Conservation (phyloP, 2,113 vertebrate species). For the Solea solea region DNA sequence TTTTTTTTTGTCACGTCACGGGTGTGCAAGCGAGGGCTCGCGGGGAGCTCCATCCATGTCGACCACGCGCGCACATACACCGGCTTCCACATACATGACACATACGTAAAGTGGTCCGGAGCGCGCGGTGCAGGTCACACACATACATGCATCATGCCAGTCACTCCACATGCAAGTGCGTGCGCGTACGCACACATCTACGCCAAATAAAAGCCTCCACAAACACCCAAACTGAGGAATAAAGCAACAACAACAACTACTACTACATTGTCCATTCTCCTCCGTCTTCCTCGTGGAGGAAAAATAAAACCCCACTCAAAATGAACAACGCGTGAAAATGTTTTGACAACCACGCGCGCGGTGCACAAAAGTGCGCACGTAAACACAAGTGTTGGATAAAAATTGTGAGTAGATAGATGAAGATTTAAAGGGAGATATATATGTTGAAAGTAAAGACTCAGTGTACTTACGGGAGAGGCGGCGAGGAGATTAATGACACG, state of each 20-base stretch:
- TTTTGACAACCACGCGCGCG: slow-evolving; percentile 42
- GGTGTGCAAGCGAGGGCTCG: slow-evolving; percentile 9
- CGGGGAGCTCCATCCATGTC: slow-evolving; percentile 9
- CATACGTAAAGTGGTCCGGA: slow-evolving; percentile 67
- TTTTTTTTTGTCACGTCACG: slow-evolving; percentile 63
- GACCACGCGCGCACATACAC: slow-evolving; percentile 53
- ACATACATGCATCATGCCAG: slow-evolving; percentile 40
- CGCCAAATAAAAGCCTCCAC: slow-evolving; percentile 37
- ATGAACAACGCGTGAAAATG: slow-evolving; percentile 51
- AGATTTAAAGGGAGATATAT: slow-evolving; percentile 60
- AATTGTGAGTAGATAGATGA: slow-evolving; percentile 54
- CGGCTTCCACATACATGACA: slow-evolving; percentile 77
- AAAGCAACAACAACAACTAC: slow-evolving; percentile 29
- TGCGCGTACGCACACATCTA: neutral
- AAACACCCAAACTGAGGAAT: slow-evolving; percentile 34
- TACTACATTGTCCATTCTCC: slow-evolving; percentile 58
- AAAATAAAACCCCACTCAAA: slow-evolving; percentile 52
- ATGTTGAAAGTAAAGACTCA: slow-evolving; percentile 84
- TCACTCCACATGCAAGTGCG: slow-evolving; percentile 28
- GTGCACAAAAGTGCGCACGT: slow-evolving; percentile 69
- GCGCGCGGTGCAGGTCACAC: slow-evolving; percentile 30
- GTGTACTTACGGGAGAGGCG: slow-evolving; percentile 88
- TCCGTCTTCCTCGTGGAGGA: slow-evolving; percentile 54
- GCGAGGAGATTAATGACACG: slow-evolving; percentile 87
- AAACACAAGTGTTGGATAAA: slow-evolving; percentile 54